Percentiles rank a stretch among this genome's conserved stretches.
These are phyloP conservation scores for Tiliacea citrago DNA, from an alignment of 2,888 invertebrate species.

Conservation along the genomic window DNA sequence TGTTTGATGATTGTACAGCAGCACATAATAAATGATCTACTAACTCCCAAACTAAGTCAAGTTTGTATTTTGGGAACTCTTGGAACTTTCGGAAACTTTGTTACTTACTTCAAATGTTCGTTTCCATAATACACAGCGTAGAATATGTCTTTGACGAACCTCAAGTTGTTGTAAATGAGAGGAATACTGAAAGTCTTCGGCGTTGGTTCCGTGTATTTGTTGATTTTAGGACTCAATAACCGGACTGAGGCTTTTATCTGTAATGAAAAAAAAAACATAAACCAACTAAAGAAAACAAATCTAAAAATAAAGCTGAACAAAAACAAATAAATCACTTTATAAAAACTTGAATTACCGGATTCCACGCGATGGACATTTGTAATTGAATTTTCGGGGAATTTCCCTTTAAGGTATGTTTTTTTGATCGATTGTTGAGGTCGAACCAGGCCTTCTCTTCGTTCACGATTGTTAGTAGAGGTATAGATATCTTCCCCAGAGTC, in stretches of 20 bases:
- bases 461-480: constrained; percentile 83
- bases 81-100: background rate
- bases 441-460: constrained; percentile 87
- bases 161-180: constrained; percentile 84
- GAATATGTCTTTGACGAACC: constrained; percentile 84
- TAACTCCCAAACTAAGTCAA: too few relatives aligned
- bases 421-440: constrained; percentile 82
- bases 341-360: constrained; percentile 78
- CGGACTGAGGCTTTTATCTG: constrained; percentile 87
- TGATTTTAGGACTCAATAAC: constrained; percentile 83
- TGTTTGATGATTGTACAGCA: too few relatives aligned
- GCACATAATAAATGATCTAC: too few relatives aligned
- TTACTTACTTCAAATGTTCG: constrained; percentile 85
- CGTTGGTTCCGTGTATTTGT: constrained; percentile 83
- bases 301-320: background rate
- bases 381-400: constrained; percentile 84
- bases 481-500: constrained; percentile 82
- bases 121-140: constrained; percentile 78
- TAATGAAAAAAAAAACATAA: constrained; percentile 58
- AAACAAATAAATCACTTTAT: constrained; percentile 10
- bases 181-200: constrained; percentile 85
- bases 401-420: constrained; percentile 80
- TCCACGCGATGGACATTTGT: constrained; percentile 87
- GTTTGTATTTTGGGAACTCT: too few relatives aligned
- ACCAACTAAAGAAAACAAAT: background rate